Conservation (phyloP, 1,140 invertebrate species). For the Drosophila elegans region DNA sequence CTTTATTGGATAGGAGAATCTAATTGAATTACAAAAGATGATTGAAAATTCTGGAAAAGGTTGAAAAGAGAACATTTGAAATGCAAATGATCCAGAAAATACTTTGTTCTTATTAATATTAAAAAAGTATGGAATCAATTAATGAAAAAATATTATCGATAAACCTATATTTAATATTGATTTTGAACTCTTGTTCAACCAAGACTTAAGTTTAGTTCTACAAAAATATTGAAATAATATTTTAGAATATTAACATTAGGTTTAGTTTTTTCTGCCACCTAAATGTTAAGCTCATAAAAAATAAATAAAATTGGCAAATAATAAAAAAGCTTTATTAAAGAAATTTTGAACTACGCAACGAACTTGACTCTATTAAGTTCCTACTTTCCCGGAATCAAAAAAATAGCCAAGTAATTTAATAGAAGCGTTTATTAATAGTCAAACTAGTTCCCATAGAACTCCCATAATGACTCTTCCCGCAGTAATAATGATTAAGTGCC, state of each 20-base stretch:
- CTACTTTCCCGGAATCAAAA: slow-evolving; percentile 14
- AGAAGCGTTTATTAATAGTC: slow-evolving; percentile 47
- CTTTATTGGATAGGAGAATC: slow-evolving; percentile 17
- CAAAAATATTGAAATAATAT: not conserved
- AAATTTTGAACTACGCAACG: not conserved
- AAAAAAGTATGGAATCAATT: too few relatives aligned
- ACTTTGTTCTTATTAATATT: not conserved
- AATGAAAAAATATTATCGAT: too few relatives aligned
- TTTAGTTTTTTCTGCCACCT: too few relatives aligned
- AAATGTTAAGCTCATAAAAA: not conserved
- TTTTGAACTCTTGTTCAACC: too few relatives aligned
- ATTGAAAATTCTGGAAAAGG: not conserved
- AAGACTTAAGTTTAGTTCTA: not conserved
- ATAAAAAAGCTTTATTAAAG: not conserved
- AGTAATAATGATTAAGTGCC: slow-evolving; percentile 57
- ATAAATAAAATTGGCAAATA: not conserved
- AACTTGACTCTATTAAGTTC: slow-evolving; percentile 17
- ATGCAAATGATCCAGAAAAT: not conserved
- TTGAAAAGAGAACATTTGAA: not conserved
- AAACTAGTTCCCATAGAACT: slow-evolving; percentile 41
- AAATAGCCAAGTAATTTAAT: slow-evolving; percentile 34
- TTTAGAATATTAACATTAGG: too few relatives aligned
- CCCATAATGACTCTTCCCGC: slow-evolving; percentile 24
- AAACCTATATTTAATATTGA: too few relatives aligned
- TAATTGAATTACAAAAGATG: slow-evolving; percentile 15